Evolutionary conservation across 1,140 invertebrate species (phyloP), one percentile per base, ranked within the genome.

Genomic region (Radopholus similis): DNA sequence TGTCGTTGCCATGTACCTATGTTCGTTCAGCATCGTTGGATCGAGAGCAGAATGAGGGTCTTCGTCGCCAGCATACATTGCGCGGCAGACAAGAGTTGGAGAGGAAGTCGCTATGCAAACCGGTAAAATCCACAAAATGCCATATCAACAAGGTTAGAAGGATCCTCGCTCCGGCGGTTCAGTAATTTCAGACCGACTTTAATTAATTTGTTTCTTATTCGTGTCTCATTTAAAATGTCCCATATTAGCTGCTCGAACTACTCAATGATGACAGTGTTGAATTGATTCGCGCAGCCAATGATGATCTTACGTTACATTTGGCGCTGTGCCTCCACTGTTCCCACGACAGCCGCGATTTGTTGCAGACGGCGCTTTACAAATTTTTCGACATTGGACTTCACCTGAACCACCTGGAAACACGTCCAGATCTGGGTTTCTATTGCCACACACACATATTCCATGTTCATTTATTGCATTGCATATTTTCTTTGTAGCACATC

Each of bases 181-280:
- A 8, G 23, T 23, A 9, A 64, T 15, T 23, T 68, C 0, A 18
- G 47, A 68, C 8, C n/a, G 32, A 28, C 21, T 59, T 34, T 32
- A 1, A 6, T 37, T 15, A 23, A 8, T 64, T 63, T 62, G 9
- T 59, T 23, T 47, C 34, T 47, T 26, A 18, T n/a, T n/a, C 4
- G 53, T 34, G 9, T 30, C 28, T 59, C 5, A 21, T 32, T 26
- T 63, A 53, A 4, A 58, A 13, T 47, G 2, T 51, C 66, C 30
- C n/a, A 18, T 47, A 68, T 70, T 47, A 79, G 77, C 64, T 78
- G 9, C 54, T 78, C 8, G 42, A 80, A 55, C 60, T 65, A 34
- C 57, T 78, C 5, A 78, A 78, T 55, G 77, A 80, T 40, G 76
- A 78, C 42, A 68, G 77, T 13, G 58, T 78, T 18, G 68, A 77